Evolutionary conservation across 2,113 vertebrate genomes (phyloP).

Genomic region (Ovis canadensis): DNA sequence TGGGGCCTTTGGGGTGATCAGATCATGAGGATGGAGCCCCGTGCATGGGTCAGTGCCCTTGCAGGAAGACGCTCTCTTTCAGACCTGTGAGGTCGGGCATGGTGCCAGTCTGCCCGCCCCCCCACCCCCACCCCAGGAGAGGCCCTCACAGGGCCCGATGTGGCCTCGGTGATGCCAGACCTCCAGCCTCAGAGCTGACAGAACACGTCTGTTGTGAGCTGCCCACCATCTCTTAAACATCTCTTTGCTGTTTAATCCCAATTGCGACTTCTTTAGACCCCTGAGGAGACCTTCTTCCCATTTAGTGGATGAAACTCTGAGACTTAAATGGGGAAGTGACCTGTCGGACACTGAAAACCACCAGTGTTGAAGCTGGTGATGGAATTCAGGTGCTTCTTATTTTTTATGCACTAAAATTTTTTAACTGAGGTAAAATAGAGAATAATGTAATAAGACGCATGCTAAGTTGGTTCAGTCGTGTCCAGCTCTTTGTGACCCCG

Average conservation of each 20-base stretch:
- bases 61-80: not conserved
- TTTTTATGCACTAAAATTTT: not conserved
- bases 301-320: not conserved
- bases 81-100: accelerated
- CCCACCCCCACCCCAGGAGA: accelerated
- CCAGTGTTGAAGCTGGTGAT: not conserved
- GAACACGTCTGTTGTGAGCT: not conserved
- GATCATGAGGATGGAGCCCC: not conserved
- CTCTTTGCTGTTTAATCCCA: not conserved
- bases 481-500: not conserved
- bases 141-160: accelerated
- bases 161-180: not conserved
- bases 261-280: not conserved
- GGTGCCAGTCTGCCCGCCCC: not conserved
- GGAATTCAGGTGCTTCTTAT: too few relatives aligned
- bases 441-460: not conserved
- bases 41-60: not conserved
- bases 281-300: not conserved
- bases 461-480: not conserved
- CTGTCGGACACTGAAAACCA: not conserved
- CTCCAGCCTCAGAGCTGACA: not conserved
- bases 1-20: not conserved
- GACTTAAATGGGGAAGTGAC: not conserved
- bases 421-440: not conserved
- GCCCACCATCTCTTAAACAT: too few relatives aligned